Evolutionary conservation across 2,113 vertebrate species (phyloP).

Genomic region (Leptodactylus fuscus): DNA sequence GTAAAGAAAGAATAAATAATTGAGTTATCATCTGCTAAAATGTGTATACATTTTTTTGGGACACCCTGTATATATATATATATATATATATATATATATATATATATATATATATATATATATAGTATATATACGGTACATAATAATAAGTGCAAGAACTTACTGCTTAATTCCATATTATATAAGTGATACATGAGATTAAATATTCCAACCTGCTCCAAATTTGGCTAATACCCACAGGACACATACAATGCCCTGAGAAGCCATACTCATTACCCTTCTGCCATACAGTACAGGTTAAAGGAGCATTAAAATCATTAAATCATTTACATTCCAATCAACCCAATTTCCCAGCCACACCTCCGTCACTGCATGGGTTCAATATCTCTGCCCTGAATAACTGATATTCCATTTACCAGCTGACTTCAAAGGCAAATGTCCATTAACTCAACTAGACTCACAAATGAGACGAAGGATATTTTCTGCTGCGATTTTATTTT

Average conservation of each 20-base stretch:
- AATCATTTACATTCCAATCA: neutral
- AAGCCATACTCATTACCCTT: neutral
- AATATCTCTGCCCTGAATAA: conserved; percentile 22
- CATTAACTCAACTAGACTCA: neutral
- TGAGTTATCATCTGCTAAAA: no score
- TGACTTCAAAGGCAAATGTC: conserved; percentile 5
- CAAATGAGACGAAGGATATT: neutral
- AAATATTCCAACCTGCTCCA: neutral
- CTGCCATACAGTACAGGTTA: neutral
- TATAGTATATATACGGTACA: no score
- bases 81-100: no score
- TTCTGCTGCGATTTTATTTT: neutral
- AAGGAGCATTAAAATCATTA: neutral
- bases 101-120: no score
- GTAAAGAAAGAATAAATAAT: no score
- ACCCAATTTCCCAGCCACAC: neutral
- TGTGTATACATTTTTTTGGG: no score
- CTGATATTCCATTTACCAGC: conserved; percentile 25
- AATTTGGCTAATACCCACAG: neutral
- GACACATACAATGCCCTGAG: neutral
- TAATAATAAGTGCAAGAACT: no score
- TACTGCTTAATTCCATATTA: no score
- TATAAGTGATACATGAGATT: no score
- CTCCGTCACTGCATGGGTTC: neutral
- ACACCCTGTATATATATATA: no score